Conservation (phyloP, 2,797 vertebrate species). For the Hemitrygon akajei region DNA sequence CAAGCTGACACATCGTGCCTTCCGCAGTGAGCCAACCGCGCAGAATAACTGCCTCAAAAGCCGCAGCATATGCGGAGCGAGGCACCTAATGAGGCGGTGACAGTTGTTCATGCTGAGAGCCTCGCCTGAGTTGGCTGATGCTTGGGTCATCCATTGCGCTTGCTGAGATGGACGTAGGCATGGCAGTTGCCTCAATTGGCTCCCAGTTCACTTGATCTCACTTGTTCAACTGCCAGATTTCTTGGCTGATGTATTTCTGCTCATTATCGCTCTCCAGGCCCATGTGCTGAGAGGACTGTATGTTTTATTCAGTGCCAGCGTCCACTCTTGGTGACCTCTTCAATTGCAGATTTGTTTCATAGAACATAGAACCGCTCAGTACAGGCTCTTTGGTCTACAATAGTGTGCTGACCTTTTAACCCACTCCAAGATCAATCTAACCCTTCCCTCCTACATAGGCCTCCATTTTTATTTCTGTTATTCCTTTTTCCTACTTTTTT, state of each 20-base stretch:
- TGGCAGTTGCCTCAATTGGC: constrained; percentile 1
- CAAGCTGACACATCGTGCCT: background rate
- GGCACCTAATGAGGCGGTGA: background rate
- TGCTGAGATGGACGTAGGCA: background rate
- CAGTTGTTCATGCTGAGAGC: constrained; percentile 15
- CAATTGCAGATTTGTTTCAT: background rate
- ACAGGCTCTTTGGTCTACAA: no score
- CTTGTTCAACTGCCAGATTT: background rate
- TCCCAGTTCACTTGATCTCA: constrained; percentile 17
- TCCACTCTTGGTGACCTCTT: constrained; percentile 6
- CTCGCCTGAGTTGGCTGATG: background rate
- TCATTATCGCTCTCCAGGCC: background rate
- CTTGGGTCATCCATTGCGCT: background rate
- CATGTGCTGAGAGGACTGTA: background rate
- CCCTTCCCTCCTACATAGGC: no score
- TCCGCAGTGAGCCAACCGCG: background rate
- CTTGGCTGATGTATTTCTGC: background rate
- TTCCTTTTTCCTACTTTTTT: no score
- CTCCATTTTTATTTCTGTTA: no score
- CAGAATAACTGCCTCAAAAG: background rate
- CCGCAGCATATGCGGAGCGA: background rate
- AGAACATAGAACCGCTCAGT: no score
- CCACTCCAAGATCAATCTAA: no score
- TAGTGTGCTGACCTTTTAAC: no score
- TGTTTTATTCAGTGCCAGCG: background rate